A percentile compares a stretch with the other conserved stretches of the same genome.
Evolutionary conservation across 1,140 invertebrate genomes (phyloP).

Genomic region (Coptotermes formosanus): DNA sequence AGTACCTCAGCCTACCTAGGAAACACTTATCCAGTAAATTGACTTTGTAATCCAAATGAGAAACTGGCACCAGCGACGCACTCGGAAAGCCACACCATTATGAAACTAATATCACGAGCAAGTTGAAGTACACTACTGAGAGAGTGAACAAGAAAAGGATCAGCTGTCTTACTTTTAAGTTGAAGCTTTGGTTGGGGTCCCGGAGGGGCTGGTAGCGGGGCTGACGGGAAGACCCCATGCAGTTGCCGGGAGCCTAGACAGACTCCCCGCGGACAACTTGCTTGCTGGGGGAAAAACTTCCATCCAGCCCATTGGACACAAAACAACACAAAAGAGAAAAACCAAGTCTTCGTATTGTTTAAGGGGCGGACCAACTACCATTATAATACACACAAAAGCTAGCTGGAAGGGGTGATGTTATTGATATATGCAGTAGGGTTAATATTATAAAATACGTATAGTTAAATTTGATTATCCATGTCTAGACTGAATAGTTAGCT

Average conservation of each 20-base stretch:
- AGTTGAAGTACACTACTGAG: slow-evolving; percentile 5
- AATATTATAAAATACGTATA: neutral
- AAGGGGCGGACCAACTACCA: neutral
- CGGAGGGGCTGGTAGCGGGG: neutral
- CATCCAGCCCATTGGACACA: neutral
- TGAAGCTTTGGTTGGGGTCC: neutral
- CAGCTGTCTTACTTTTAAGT: neutral
- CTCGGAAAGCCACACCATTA: too few species aligned
- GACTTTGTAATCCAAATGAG: too few species aligned
- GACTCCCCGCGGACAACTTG: slow-evolving; percentile 6
- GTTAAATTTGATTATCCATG: neutral
- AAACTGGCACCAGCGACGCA: too few species aligned
- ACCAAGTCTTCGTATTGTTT: neutral
- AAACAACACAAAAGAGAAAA: neutral
- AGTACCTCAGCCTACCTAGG: too few species aligned
- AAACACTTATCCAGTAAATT: too few species aligned
- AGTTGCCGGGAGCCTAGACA: slow-evolving; percentile 7
- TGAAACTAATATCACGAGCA: neutral
- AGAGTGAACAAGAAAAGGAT: neutral
- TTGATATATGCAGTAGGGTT: neutral
- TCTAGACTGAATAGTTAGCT: neutral
- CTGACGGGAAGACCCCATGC: slow-evolving; percentile 6
- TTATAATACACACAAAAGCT: neutral
- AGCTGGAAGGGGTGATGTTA: neutral
- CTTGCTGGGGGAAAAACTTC: neutral